Evolutionary conservation across 1,140 invertebrate genomes (phyloP), one percentile per base, ranked within the genome.

Genomic region (Venturia canescens): DNA sequence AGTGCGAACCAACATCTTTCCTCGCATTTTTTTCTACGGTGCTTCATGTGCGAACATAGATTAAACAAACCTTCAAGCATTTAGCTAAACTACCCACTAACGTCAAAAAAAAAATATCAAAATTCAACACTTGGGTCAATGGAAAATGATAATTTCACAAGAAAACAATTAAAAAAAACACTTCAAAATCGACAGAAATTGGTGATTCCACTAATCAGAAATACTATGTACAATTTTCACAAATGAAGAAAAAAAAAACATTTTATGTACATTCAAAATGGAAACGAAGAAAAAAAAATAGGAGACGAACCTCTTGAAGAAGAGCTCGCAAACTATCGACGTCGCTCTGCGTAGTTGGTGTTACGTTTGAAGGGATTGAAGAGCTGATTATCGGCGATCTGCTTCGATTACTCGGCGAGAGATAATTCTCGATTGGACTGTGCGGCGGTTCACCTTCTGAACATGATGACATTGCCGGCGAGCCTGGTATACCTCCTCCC

Each of bases 391-490:
- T 91, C 15, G 91, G 91, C 27, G 91, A 92, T 82, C 88, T 86
- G 80, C 88, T 89, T 15, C 89, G 84, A 83, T 84, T 85, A 23
- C 82, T 80, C 44, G 86, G 83, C 3, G 88, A 86, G 29, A 86
- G 78, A 60, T 90, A 92, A 82, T 84, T 89, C 79, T 91, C 90
- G 77, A 90, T 90, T 3, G 90, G 90, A 82, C 90, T 92, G 2
- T 90, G 89, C 18, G 90, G 85, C 63, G 90, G 89, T 82, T 92
- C 90, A 3, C 90, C 89, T 66, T 91, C 91, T 0, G 91, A 91
- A 79, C 90, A 91, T 2, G 90, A 91, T n/a, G 90, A 91, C 86
- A 91, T 89, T 9, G 90, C 87, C 0, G 90, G 91, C 27, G 91
- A 92, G 48, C 90, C 90, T 3, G 90, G 88, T 31, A 88, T 90